A percentile compares a stretch with the other conserved stretches of the same genome.
phyloP scores from a whole-genome alignment of 1,140 invertebrate genomes.

The Hestina assimilis region DNA sequence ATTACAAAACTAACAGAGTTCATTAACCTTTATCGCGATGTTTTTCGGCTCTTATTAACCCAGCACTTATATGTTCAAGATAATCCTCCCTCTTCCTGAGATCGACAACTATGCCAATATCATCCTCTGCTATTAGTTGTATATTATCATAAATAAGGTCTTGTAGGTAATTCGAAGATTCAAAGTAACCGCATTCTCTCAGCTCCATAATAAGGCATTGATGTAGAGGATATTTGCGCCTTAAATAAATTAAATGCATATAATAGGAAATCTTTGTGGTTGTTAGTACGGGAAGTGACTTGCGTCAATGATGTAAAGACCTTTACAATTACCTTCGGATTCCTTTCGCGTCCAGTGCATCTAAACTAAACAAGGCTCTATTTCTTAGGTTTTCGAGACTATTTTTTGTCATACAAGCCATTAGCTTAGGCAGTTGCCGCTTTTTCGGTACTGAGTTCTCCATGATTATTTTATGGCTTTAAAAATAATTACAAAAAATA shows the following conservation, averaged over 20 bases:
- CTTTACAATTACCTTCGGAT: conserved; percentile 50
- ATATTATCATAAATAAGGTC: conserved; percentile 78
- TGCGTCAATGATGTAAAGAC: neutral
- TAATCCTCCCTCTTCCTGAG: conserved; percentile 66
- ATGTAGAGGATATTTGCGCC: conserved; percentile 72
- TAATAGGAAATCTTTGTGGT: neutral
- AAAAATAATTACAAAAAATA: neutral
- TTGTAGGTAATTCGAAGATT: conserved; percentile 71
- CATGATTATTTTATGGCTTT: neutral
- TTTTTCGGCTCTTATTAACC: conserved; percentile 68
- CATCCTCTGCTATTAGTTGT: conserved; percentile 63
- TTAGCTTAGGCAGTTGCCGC: conserved; percentile 55
- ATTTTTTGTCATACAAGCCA: conserved; percentile 66
- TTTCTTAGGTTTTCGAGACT: conserved; percentile 65
- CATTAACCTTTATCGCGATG: conserved; percentile 50
- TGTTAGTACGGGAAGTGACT: neutral
- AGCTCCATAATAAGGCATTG: conserved; percentile 78
- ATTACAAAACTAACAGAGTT: too few relatives aligned
- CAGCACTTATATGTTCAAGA: conserved; percentile 65
- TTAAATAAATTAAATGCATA: conserved; percentile 33
- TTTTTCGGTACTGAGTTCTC: neutral
- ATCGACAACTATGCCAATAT: conserved; percentile 67
- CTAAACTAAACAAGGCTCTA: conserved; percentile 54
- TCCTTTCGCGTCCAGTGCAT: conserved; percentile 58
- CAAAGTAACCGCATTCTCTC: conserved; percentile 67